Evolutionary conservation across 2,113 vertebrate species (phyloP), one percentile per base, ranked within the genome.

Genomic region (Aptenodytes forsteri): DNA sequence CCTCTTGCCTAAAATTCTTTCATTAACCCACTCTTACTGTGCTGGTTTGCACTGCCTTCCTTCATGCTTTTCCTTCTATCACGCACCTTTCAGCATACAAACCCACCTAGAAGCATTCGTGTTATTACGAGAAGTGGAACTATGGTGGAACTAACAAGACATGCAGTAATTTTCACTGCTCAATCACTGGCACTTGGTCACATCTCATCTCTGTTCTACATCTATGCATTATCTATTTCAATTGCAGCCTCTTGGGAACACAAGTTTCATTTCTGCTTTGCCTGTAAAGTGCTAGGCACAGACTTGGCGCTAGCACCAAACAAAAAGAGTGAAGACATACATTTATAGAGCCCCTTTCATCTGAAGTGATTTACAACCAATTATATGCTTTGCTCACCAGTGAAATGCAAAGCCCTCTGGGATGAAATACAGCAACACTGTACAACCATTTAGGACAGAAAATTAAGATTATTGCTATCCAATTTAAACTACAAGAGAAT

Each of bases 381-480:
- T 81, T 93, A 42, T 80, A 83, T 88, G 85, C 30, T 80, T 72
- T 91, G 78, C 62, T 89, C 76, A 89, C 83, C 55, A 90, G 67
- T 62, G 71, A 89, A 92, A 95, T 55, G 59, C 88, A 81, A 62
- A 90, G 71, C 62, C 64, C 54, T 81, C 69, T 78, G 47, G 38
- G 55, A 87, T 89, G 83, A 93, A 94, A 93, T 71, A 90, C 46
- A 83, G 85, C 59, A 88, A 86, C 82, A 77, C 83, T 75, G 50
- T 36, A 70, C n/a, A 86, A 40, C 75, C 62, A 55, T 81, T 93
- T 47, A 93, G 83, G 82, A 65, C 78, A 88, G 88, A 88, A 97
- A 96, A 97, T 95, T 92, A 95, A 92, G 85, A 92, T 83, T 90
- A 95, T 9, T 86, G 62, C 92, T 81, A 71, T 30, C 52, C 71